Percentiles rank a stretch among this genome's conserved stretches.
Evolutionary conservation across 2,888 invertebrate species (phyloP).

Genomic region (Drosophila robusta): DNA sequence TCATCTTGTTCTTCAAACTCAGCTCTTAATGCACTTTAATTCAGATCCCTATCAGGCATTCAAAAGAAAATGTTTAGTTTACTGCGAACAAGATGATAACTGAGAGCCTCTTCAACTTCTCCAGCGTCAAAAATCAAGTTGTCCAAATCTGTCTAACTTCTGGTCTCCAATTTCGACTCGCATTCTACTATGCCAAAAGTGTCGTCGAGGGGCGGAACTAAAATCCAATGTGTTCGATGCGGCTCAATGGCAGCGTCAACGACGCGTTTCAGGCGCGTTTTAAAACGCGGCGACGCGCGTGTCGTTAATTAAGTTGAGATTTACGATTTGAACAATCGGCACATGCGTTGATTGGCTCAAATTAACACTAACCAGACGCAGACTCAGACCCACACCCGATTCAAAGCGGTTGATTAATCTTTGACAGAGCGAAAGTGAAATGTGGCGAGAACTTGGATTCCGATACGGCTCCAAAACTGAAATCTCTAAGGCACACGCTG

Average conservation of each 20-base stretch:
- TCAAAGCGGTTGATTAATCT: slow-evolving; percentile 57
- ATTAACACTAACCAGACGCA: slow-evolving; percentile 55
- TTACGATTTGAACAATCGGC: slow-evolving; percentile 55
- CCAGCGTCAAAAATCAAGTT: background rate
- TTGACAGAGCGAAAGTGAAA: slow-evolving; percentile 57
- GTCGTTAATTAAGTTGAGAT: slow-evolving; percentile 76
- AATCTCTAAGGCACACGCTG: slow-evolving; percentile 12
- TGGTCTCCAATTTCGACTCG: slow-evolving; percentile 9
- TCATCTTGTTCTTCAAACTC: too few relatives aligned
- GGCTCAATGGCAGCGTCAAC: slow-evolving; percentile 58
- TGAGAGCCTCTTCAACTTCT: too few relatives aligned
- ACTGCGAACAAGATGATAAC: too few relatives aligned
- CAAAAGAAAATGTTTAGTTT: too few relatives aligned
- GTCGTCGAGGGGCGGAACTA: slow-evolving; percentile 34
- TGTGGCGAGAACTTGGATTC: slow-evolving; percentile 17
- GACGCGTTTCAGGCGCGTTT: slow-evolving; percentile 68
- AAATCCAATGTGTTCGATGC: slow-evolving; percentile 33
- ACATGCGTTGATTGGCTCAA: slow-evolving; percentile 41
- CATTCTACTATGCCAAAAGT: slow-evolving; percentile 7
- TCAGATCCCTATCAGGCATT: too few relatives aligned
- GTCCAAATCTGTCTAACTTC: background rate
- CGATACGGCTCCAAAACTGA: slow-evolving; percentile 3
- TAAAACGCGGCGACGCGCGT: slow-evolving; percentile 65
- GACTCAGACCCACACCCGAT: slow-evolving; percentile 1
- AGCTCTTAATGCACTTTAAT: too few relatives aligned